A percentile compares a stretch with the other conserved stretches of the same genome.
These are phyloP conservation scores for Platycnemis pennipes DNA, from an alignment of 2,888 invertebrate species.

Conservation along the genomic window DNA sequence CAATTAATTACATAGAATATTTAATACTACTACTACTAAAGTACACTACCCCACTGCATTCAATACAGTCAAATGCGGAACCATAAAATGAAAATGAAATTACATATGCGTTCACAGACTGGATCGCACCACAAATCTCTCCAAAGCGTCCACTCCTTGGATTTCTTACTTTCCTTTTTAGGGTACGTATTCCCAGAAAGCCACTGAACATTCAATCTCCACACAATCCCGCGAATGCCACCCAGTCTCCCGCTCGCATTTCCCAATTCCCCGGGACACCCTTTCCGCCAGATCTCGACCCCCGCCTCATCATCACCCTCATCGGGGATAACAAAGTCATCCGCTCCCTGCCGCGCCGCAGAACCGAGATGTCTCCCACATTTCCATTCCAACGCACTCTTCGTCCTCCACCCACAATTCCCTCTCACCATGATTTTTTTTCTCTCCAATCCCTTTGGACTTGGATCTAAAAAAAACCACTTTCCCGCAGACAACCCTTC, in stretches of 20 bases:
- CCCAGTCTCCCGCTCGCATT: not conserved
- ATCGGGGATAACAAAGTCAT: not conserved
- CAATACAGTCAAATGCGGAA: too few species aligned
- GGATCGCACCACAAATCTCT: too few species aligned
- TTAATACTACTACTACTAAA: too few species aligned
- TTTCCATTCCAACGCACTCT: not conserved
- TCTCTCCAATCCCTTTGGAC: not conserved
- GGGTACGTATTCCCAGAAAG: not conserved
- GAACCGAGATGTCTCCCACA: not conserved
- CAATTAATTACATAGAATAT: too few species aligned
- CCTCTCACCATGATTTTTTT: not conserved
- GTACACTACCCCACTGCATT: too few species aligned
- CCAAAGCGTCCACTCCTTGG: too few species aligned
- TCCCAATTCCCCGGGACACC: not conserved
- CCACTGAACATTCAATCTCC: not conserved
- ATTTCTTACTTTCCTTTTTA: too few species aligned
- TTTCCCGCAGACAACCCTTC: not conserved
- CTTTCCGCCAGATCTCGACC: not conserved
- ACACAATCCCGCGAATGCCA: not conserved
- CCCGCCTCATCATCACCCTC: slow-evolving; percentile 22
- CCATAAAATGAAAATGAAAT: too few species aligned
- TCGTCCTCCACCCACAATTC: not conserved
- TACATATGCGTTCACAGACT: too few species aligned
- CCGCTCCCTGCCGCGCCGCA: not conserved
- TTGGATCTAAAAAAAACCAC: not conserved